Evolutionary conservation across 2,888 invertebrate genomes (phyloP), one percentile per base, ranked within the genome.

Genomic region (Macrostomum cliftonense): DNA sequence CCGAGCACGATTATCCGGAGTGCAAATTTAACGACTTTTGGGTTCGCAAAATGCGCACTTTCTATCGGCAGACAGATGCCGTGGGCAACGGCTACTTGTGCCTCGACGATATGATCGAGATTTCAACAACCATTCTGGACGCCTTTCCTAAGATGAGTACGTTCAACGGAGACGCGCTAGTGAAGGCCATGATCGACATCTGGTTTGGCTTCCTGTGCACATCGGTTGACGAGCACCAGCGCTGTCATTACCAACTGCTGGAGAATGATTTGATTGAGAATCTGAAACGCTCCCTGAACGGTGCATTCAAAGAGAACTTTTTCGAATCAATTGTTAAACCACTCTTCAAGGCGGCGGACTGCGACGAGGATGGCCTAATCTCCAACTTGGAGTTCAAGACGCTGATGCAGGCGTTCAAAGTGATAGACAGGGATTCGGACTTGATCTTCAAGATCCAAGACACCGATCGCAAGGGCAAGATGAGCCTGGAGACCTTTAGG

Each of bases 131-230:
- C 7, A 21, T 51, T 19, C 42, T 51, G 14, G 21, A 21, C 21
- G 19, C 37, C 4, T 52, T 51, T 16, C 51, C 51, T 7, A 51
- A 52, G 21, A 51, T 52, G 51, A 50, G 52, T 4, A 11, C 51
- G 4, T 51, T 20, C 37, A 37, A 51, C 14, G 51, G 49, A n/a
- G 51, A 51, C 20, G 11, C 16, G 19, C 14, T 51, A 12, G 43
- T 52, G n/a, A 52, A 51, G n/a, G 37, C 51, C 13, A 42, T 51
- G 16, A 44, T 51, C 11, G 21, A 52, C 16, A 17, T 51, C 9
- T 51, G 51, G 51, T 51, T 37, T 42, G 42, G 39, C 12, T 17
- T 28, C 37, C 7, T 51, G 16, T 52, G 19, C 12, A 14, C 43
- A 11, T 43, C 43, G 37, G 42, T 16, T 12, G 51, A 51, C 17